These are phyloP conservation scores for Sitta europaea DNA, from an alignment of 2,113 vertebrate genomes.

Conservation along the genomic window DNA sequence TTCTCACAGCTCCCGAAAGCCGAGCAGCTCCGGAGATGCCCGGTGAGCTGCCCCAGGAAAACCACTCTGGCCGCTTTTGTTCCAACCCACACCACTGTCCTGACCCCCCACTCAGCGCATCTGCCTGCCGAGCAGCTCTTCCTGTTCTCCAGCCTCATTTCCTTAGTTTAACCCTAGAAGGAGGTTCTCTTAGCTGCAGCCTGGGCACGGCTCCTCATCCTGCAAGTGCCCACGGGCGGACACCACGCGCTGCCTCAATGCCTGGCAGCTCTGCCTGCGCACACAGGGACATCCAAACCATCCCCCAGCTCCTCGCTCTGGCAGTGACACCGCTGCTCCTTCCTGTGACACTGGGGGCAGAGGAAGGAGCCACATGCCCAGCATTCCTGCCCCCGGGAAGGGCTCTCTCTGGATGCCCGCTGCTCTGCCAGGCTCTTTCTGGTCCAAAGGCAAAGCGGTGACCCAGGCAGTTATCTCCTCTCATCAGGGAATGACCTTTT, in stretches of 20 bases:
- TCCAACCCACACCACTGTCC: background rate
- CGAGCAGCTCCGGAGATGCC: fast-evolving
- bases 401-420: too few relatives aligned
- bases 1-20: background rate
- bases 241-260: fast-evolving
- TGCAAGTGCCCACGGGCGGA: fast-evolving
- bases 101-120: fast-evolving
- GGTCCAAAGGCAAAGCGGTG: fast-evolving
- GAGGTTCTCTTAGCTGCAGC: background rate
- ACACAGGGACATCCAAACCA: fast-evolving
- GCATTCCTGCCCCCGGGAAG: fast-evolving
- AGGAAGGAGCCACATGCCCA: background rate
- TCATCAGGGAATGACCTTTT: background rate
- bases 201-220: background rate
- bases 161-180: background rate
- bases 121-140: background rate
- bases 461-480: background rate
- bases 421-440: background rate
- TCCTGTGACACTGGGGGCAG: fast-evolving
- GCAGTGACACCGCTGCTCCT: background rate
- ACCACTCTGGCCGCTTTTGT: fast-evolving
- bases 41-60: background rate
- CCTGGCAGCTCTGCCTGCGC: fast-evolving
- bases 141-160: background rate
- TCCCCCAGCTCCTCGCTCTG: fast-evolving